Conservation (phyloP, 2,113 vertebrate species). For the Sylvilagus bachmani region DNA sequence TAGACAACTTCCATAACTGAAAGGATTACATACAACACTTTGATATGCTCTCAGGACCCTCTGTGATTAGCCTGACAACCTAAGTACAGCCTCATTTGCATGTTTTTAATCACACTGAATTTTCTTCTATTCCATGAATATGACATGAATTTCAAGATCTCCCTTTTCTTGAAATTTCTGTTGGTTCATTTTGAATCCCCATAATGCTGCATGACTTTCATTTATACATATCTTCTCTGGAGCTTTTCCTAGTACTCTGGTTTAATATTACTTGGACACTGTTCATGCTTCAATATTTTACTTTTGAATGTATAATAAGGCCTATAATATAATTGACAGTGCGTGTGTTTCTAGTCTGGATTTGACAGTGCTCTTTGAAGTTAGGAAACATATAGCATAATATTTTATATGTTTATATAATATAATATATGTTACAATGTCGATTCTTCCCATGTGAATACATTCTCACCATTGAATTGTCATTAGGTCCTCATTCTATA, state of each 20-base stretch:
- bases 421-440: no score
- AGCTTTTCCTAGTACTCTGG: neutral
- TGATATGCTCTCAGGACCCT: accelerated
- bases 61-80: accelerated
- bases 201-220: neutral
- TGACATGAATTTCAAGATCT: neutral
- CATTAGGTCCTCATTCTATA: neutral
- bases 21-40: neutral
- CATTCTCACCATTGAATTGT: neutral
- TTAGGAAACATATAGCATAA: neutral
- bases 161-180: neutral
- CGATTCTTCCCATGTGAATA: neutral
- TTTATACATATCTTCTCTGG: neutral
- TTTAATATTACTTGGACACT: neutral
- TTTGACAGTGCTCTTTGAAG: neutral
- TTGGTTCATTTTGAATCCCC: neutral
- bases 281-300: neutral
- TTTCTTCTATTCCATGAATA: neutral
- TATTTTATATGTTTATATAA: neutral
- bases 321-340: neutral
- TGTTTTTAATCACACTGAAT: neutral
- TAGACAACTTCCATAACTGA: neutral
- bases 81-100: neutral
- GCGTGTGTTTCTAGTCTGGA: neutral
- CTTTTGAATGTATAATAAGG: neutral